phyloP scores from a whole-genome alignment of 2,113 vertebrate genomes.

The Edolisoma coerulescens region DNA sequence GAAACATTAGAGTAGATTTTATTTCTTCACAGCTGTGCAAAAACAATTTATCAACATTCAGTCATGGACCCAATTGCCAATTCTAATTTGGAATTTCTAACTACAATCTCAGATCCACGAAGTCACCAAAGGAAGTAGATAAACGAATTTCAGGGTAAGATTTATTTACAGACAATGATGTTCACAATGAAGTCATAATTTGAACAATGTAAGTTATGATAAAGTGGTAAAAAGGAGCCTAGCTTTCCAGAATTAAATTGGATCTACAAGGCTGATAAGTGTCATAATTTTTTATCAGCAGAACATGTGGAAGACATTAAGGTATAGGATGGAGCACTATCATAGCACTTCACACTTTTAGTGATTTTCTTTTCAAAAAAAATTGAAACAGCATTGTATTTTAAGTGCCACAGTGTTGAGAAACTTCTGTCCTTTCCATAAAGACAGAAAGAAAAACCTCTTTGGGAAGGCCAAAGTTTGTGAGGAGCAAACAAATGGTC shows the following conservation, averaged over 20 bases:
- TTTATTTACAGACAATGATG: background rate
- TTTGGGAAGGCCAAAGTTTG: background rate
- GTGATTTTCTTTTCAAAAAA: background rate
- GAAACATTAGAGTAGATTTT: background rate
- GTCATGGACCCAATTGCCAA: background rate
- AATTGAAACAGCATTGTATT: background rate
- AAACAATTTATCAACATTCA: background rate
- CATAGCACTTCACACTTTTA: background rate
- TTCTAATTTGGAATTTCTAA: slow-evolving; percentile 27
- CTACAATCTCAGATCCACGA: background rate
- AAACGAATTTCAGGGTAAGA: background rate
- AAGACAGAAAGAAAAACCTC: background rate
- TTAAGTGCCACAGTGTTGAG: background rate
- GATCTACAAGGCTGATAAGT: background rate
- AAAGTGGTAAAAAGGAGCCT: background rate
- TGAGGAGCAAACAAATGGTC: background rate
- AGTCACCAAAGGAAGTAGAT: background rate
- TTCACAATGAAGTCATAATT: background rate
- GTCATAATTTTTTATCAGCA: background rate
- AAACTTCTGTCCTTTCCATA: background rate
- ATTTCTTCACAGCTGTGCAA: background rate
- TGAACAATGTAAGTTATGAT: background rate
- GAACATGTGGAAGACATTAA: background rate
- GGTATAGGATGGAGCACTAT: background rate
- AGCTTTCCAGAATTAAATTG: background rate